Base-by-base conservation (phyloP, 2,888 invertebrate species). In the Hypena proboscidalis region DNA sequence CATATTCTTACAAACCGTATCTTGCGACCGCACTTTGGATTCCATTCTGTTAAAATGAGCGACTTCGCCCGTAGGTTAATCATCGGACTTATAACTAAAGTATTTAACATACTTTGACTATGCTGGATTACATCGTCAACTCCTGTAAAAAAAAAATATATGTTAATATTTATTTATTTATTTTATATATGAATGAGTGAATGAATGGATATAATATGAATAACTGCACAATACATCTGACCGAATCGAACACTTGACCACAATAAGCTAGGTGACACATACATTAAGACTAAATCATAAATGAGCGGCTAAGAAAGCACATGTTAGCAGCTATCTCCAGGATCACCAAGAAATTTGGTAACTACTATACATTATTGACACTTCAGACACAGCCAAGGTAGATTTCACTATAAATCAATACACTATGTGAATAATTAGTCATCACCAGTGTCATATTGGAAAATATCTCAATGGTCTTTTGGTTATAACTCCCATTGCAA, bases 81-180 rank as follows among this genome's bases (percentile, higher is more conserved):
- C 68, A n/a, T n/a, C 62, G 63, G 69, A 75, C 86, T 86, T 86
- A 87, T 71, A 76, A 33, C 77, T 83, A 83, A 52, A 66, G 70
- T 66, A 69, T 59, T 69, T 57, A 58, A 56, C 46, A 55, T 57
- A 51, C 33, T 77, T 77, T 77, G 80, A 78, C 76, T 76, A 64
- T 21, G 17, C 34, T 41, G 25, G 40, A 50, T 25, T 88, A 92
- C 93, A 93, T 93, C 50, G 93, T 93, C 73, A 93, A 85, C 80
- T 93, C 93, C 90, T 90, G 88, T 21, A 64, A 74, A 47, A 41
- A 33, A 64, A 61, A 57, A 57, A 43, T 54, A 50, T 3, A 0
- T 5, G 6, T 23, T 13, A 7, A 10, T 9, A 13, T 22, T 13
- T 22, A n/a, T 23, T 19, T 2, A 14, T n/a, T 11, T 25, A 4